These are phyloP conservation scores for Parnassius orleans DNA, from an alignment of 2,888 invertebrate genomes.

Conservation along the genomic window DNA sequence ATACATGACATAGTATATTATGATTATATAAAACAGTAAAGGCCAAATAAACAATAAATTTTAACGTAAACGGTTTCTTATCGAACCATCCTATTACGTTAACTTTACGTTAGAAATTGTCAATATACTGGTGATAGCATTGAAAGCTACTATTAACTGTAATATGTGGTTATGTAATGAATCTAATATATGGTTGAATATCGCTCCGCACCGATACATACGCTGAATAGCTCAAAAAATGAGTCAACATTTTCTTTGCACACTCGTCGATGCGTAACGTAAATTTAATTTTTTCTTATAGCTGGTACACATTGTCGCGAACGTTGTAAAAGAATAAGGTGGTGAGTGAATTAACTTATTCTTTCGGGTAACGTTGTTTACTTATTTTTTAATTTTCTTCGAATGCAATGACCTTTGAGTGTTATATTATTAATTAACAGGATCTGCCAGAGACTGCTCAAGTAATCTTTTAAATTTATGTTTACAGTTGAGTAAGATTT, in stretches of 20 bases:
- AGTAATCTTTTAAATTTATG: too few relatives aligned
- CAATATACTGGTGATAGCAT: conserved; percentile 34
- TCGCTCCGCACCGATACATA: not conserved
- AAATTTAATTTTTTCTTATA: conserved; percentile 4
- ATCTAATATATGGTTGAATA: conserved; percentile 1
- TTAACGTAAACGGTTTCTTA: not conserved
- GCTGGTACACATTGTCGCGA: not conserved
- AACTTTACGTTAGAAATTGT: conserved; percentile 34
- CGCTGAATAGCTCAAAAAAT: conserved; percentile 3
- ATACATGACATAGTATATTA: not conserved
- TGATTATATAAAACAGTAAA: not conserved
- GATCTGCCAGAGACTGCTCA: too few relatives aligned
- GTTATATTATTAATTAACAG: too few relatives aligned
- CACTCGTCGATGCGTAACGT: conserved; percentile 10
- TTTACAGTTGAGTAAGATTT: too few relatives aligned
- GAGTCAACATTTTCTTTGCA: conserved; percentile 3
- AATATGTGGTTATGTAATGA: conserved; percentile 3
- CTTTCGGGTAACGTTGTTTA: too few relatives aligned
- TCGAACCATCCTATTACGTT: not conserved
- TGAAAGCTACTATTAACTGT: conserved; percentile 4
- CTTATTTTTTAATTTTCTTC: too few relatives aligned
- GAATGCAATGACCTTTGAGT: too few relatives aligned
- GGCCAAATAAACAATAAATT: not conserved
- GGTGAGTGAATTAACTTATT: not conserved
- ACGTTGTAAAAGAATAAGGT: not conserved